phyloP scores from a whole-genome alignment of 2,888 invertebrate genomes.

The Tuta absoluta region DNA sequence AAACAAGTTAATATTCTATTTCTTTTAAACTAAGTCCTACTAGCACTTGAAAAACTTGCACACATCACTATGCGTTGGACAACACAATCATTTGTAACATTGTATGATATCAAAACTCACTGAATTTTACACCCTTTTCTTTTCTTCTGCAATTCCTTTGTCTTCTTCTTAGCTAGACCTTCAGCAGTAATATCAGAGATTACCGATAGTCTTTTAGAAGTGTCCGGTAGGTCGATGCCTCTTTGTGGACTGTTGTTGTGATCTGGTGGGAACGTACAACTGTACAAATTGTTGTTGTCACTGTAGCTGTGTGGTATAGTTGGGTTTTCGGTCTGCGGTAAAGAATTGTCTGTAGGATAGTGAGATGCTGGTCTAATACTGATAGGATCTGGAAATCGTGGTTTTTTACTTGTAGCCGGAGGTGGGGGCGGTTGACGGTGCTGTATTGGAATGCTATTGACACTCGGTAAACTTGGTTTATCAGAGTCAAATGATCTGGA shows the following conservation, averaged over 20 bases:
- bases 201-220: slow-evolving; percentile 68
- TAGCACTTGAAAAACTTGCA: neutral
- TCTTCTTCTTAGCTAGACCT: slow-evolving; percentile 70
- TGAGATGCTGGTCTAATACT: slow-evolving; percentile 75
- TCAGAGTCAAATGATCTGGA: slow-evolving; percentile 59
- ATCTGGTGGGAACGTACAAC: slow-evolving; percentile 63
- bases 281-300: slow-evolving; percentile 72
- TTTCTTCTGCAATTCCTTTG: slow-evolving; percentile 70
- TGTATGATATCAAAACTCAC: slow-evolving; percentile 39
- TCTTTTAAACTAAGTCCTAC: neutral
- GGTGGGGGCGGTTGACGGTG: slow-evolving; percentile 72
- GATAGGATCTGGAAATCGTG: slow-evolving; percentile 74
- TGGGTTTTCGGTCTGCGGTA: slow-evolving; percentile 45
- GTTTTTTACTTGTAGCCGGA: slow-evolving; percentile 66
- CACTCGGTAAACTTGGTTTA: slow-evolving; percentile 42
- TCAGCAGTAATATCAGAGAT: slow-evolving; percentile 76
- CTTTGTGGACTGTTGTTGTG: slow-evolving; percentile 41
- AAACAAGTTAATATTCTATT: neutral
- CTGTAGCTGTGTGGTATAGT: slow-evolving; percentile 68
- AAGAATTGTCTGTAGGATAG: slow-evolving; percentile 61
- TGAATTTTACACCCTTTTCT: slow-evolving; percentile 75
- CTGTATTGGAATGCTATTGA: slow-evolving; percentile 44
- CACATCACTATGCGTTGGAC: neutral
- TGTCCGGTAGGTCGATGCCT: slow-evolving; percentile 50
- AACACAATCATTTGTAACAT: neutral